Base-by-base conservation (phyloP, 2,113 vertebrate species). In the Typhlomys cinereus region DNA sequence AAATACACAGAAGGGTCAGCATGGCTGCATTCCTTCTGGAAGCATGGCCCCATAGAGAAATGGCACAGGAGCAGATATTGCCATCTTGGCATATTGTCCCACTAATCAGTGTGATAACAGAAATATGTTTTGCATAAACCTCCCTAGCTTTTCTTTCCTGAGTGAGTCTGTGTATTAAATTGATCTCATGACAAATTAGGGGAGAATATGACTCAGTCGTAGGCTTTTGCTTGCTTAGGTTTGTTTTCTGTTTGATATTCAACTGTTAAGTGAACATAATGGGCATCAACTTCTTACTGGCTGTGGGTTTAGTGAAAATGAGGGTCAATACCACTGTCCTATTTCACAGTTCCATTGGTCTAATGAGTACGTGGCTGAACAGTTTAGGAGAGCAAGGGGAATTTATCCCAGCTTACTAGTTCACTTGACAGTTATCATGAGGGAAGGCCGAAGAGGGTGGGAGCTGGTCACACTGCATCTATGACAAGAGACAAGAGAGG, bases 181-280 rank as follows among this genome's bases (percentile, higher is more conserved):
- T 44, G 21, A 88, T 69, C 79, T 14, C 17, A 86, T 94, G 79
- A 39, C 57, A 78, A 90, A 23, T 25, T 78, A 25, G 31, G 29
- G 46, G 83, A 36, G 12, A 80, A 57, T n/a, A 48, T 54, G 23
- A 29, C 21, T 25, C 20, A 6, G 29, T 10, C 36, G 4, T 8
- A 9, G 12, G 10, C 6, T 61, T 69, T 44, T 44, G 27, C 81
- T 85, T 82, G 36, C 61, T 83, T 86, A 36, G 20, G 1, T 18
- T 64, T 91, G 62, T 57, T 69, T 80, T 70, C 70, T 44, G 1
- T 59, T 81, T 92, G 79, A 90, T 52, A 91, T 57, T 75, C 83
- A 39, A 67, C 54, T 87, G 29, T 73, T 88, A 87, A 90, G 23
- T 36, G 81, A 85, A 54, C 25, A 71, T 10, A 7, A 76, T 8